Base-by-base conservation (phyloP, 2,797 vertebrate genomes). In the Tachyglossus aculeatus region DNA sequence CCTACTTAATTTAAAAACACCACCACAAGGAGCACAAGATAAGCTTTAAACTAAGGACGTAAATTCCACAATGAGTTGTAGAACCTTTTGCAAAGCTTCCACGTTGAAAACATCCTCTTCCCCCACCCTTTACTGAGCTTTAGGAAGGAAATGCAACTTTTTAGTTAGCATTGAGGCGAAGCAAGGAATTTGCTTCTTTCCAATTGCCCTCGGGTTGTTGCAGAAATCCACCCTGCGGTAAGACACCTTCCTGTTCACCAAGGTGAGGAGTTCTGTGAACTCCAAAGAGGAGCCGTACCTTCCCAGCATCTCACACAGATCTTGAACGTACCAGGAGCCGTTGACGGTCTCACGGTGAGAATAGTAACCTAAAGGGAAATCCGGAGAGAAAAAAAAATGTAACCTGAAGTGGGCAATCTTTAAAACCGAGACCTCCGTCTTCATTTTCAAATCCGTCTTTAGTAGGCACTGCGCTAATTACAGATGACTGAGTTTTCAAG, bases 111-210 rank as follows among this genome's bases (percentile, higher is more conserved):
- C 4, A 24, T 32, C 41, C 53, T 3, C 2, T 12, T 3, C 11
- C 15, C 44, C 16, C 22, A 25, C 11, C 15, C 47, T 7, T 48
- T 85, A 88, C 29, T 82, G 59, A 48, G 92, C 85, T 80, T 96
- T 98, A n/a, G 92, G 89, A 57, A 83, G 80, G 76, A 99, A 96
- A 86, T 94, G 95, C 11, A 99, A 84, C 84, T 96, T 99, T 89
- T 97, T 99, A 16, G 97, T 99, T 69, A 99, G 90, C 98, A 99
- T 99, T 1, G 98, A 99, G 10, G 95, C 94, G 80, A 99, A 99
- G 81, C 96, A 99, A 27, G 98, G 97, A 4, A 99, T 94, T 88
- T 99, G 98, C 75, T 99, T 99, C 86, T 99, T 99, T 27, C 97
- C 97, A 5, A 96, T 89, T 6, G 94, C 90, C 0, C 5, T 86